Conservation (phyloP, 2,113 vertebrate genomes). For the Petromus typicus region DNA sequence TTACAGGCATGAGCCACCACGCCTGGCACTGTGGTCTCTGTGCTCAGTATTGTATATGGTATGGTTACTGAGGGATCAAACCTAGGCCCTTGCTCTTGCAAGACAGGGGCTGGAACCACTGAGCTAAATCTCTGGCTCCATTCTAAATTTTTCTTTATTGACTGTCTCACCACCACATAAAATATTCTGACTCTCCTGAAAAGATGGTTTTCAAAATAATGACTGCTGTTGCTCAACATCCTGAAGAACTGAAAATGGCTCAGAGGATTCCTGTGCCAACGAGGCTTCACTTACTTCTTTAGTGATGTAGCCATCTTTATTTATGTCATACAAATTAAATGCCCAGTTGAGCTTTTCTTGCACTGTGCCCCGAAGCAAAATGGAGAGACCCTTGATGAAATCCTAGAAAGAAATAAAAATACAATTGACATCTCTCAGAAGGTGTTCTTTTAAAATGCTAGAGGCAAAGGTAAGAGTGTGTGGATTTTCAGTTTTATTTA, state of each 20-base stretch:
- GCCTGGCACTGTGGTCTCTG: too few relatives aligned
- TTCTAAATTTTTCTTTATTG: not conserved
- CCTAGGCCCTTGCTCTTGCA: too few relatives aligned
- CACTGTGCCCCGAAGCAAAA: slow-evolving; percentile 96
- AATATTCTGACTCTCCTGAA: slow-evolving; percentile 30
- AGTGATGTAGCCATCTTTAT: slow-evolving; percentile 99
- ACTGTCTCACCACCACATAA: not conserved
- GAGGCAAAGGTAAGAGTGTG: not conserved
- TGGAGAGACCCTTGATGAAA: slow-evolving; percentile 98
- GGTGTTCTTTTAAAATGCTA: not conserved
- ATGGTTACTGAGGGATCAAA: too few relatives aligned
- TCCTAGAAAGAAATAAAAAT: slow-evolving; percentile 88
- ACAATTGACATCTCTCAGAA: not conserved
- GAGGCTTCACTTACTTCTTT: slow-evolving; percentile 92
- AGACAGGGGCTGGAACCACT: too few relatives aligned
- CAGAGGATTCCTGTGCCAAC: not conserved
- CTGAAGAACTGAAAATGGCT: slow-evolving; percentile 14
- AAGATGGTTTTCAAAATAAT: slow-evolving; percentile 1
- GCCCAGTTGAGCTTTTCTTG: slow-evolving; percentile 99
- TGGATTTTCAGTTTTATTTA: not conserved
- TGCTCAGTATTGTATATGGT: too few relatives aligned
- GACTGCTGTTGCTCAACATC: not conserved
- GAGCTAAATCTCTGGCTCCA: too few relatives aligned
- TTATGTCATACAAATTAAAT: slow-evolving; percentile 99
- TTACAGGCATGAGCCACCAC: too few relatives aligned